A percentile compares a stretch with the other conserved stretches of the same genome.
Evolutionary conservation across 2,797 vertebrate species (phyloP).

Genomic region (Coranthus polyacanthus): DNA sequence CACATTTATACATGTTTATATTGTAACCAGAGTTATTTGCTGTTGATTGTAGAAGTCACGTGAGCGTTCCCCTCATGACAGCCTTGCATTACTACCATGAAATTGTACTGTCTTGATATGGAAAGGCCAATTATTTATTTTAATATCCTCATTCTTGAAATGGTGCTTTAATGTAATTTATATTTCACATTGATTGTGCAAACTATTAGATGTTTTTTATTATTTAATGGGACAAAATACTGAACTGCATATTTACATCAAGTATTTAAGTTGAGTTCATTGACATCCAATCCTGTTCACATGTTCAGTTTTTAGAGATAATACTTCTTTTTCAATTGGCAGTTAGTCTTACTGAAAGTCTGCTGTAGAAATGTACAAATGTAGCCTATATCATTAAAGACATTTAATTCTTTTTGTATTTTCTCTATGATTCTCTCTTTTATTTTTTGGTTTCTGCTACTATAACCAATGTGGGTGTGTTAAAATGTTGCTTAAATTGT

Average conservation of each 20-base stretch:
- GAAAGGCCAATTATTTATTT: slow-evolving; percentile 88
- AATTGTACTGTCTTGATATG: slow-evolving; percentile 71
- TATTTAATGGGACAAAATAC: slow-evolving; percentile 78
- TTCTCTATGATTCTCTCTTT: slow-evolving; percentile 37
- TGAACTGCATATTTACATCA: slow-evolving; percentile 70
- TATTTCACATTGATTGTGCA: slow-evolving; percentile 83
- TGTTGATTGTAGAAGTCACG: slow-evolving; percentile 41
- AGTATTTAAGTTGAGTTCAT: slow-evolving; percentile 75
- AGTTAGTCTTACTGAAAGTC: slow-evolving; percentile 80
- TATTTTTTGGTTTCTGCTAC: background rate
- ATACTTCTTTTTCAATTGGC: slow-evolving; percentile 72
- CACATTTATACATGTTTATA: slow-evolving; percentile 49
- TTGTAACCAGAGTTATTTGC: slow-evolving; percentile 55
- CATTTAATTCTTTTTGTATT: slow-evolving; percentile 69
- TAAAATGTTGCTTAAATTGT: too few species aligned
- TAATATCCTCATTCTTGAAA: slow-evolving; percentile 85
- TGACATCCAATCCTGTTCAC: slow-evolving; percentile 61
- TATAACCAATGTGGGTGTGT: too few species aligned
- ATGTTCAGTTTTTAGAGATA: slow-evolving; percentile 64
- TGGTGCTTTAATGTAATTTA: slow-evolving; percentile 89
- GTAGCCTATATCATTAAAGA: slow-evolving; percentile 86
- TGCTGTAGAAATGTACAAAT: slow-evolving; percentile 87
- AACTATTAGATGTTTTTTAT: slow-evolving; percentile 70
- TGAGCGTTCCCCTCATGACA: slow-evolving; percentile 48
- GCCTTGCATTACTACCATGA: slow-evolving; percentile 66